Base-by-base conservation (phyloP, 2,888 invertebrate species). In the Erebia aethiops region DNA sequence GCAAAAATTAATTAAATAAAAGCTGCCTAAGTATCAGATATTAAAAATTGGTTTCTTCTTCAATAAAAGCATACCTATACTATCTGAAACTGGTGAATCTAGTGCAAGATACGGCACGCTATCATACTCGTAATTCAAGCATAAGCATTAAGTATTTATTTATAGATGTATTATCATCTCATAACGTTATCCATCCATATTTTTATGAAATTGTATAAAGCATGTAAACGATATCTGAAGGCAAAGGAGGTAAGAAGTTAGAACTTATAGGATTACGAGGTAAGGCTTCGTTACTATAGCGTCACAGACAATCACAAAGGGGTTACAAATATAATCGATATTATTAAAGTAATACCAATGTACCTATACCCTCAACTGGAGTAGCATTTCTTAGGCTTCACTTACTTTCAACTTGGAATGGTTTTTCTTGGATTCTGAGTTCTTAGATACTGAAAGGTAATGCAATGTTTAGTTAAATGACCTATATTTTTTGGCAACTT, bases 381-480 rank as follows among this genome's bases (percentile, higher is more conserved):
- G 61, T 35, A 52, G 66, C 69, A 73, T 67, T 73, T 26, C 63
- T 73, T 69, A 58, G 41, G 71, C 58, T 67, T 73, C 73, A 61
- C 57, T 26, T 54, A 18, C 58, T n/a, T 52, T 70, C 14, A 21
- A 62, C 41, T 14, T 51, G 16, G 49, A 51, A 16, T 46, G 11
- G 46, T 46, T 13, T 62, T 46, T 62, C 11, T 62, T 26, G 18
- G 8, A 21, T 21, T 21, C n/a, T n/a, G n/a, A 35, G 35, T 35
- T 35, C 35, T 26, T 2, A 26, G 3, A 3, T 26, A n/a, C n/a
- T n/a, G n/a, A n/a, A n/a, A 26, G 26, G 26, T 26, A 26, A 26
- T 4, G 4, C 4, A 26, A 26, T 26, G 26, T 4, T 26, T 26
- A 26, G 26, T 26, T 26, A 26, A 26, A 26, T 26, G 2, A 26